These are phyloP conservation scores for Scaptomyza caliginosa DNA, from an alignment of 2,888 invertebrate genomes.

Conservation along the genomic window DNA sequence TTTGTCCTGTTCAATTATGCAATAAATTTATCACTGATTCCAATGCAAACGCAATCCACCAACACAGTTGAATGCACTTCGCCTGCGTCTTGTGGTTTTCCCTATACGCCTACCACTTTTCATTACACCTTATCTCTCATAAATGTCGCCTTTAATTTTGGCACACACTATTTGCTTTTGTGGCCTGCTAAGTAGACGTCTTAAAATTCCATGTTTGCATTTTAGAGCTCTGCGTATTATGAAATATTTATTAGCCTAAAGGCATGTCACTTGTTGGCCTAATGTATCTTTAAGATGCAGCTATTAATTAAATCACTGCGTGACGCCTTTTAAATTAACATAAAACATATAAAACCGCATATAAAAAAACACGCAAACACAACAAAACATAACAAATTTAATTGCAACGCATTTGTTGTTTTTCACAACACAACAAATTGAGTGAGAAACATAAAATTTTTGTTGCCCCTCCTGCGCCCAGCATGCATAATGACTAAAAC, in stretches of 20 bases:
- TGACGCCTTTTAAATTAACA: conserved; percentile 72
- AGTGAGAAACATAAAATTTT: conserved; percentile 76
- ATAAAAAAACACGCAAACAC: conserved; percentile 1
- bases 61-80: conserved; percentile 52
- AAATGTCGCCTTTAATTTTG: conserved; percentile 57
- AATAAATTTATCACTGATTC: conserved; percentile 77
- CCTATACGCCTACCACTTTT: too few relatives aligned
- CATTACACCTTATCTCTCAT: conserved; percentile 4
- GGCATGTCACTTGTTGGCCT: conserved; percentile 45
- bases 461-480: conserved; percentile 32
- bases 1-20: conserved; percentile 77
- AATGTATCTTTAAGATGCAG: conserved; percentile 47
- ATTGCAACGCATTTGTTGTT: conserved; percentile 74
- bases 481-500: conserved; percentile 51
- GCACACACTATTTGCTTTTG: conserved; percentile 51
- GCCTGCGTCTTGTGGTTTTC: conserved; percentile 25
- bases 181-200: conserved; percentile 42
- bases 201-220: conserved; percentile 27
- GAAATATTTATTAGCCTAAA: conserved; percentile 63
- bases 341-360: conserved; percentile 45
- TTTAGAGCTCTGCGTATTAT: conserved; percentile 36
- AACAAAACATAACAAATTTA: conserved; percentile 52
- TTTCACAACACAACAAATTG: conserved; percentile 68
- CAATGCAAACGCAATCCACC: conserved; percentile 53
- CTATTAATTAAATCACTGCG: conserved; percentile 53